Evolutionary conservation across 2,888 invertebrate genomes (phyloP), one percentile per base, ranked within the genome.

Genomic region (Hololepta plana): DNA sequence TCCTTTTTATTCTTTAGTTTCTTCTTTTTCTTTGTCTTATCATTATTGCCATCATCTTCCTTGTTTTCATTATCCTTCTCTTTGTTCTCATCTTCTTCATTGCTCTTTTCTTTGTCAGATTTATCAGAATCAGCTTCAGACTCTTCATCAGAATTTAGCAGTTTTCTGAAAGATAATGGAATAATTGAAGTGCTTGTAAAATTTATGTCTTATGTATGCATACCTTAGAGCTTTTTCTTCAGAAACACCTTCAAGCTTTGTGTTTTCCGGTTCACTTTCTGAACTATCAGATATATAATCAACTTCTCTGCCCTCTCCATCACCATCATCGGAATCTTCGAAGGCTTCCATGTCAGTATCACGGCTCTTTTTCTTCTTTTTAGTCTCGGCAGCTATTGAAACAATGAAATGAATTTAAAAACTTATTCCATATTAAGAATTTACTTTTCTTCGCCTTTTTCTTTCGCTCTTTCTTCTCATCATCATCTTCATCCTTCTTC

Each of bases 311-410:
- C 93, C 93, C 56, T 95, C 95, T 43, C 85, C 90, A 49, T 96
- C 93, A 0, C 91, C 93, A 49, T 95, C 93, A 51, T 95, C 95
- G 36, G 91, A 91, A 45, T 96, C 95, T 49, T 95, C 93, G 28
- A 81, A 70, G 0, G 90, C 91, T 47, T 93, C 91, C 38, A 81
- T 76, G 34, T 88, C 79, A 0, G 80, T 75, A 35, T 74, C 76
- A 29, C 73, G 72, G 56, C 81, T 79, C 44, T 81, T 80, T 45
- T 81, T 84, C 34, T 68, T 68, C 27, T 65, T 62, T 10, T 62
- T 64, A 9, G 60, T 62, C 8, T 42, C 45, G 37, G 46, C 47
- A 3, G 45, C 51, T 31, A 36, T 42, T 27, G 25, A 20, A 25
- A 30, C 21, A 30, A 26, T 32, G 27, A 31, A 22, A 26, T 23